These are phyloP conservation scores for Camptogramma bilineatum DNA, from an alignment of 2,888 invertebrate species.

Conservation along the genomic window DNA sequence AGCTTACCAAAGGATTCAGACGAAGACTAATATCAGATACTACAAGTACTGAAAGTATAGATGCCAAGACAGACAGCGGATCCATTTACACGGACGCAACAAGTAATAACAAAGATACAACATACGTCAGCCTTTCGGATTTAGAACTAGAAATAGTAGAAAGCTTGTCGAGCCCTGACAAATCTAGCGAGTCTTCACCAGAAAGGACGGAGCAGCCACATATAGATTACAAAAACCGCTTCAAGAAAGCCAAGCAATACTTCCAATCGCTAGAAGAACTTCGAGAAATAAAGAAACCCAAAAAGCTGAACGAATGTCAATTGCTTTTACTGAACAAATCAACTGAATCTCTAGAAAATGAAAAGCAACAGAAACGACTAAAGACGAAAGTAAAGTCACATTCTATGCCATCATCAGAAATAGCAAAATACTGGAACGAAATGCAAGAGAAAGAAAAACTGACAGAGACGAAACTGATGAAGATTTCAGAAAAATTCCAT, in stretches of 20 bases:
- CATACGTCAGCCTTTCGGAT: constrained; percentile 72
- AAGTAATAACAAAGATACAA: constrained; percentile 60
- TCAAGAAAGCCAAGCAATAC: constrained; percentile 78
- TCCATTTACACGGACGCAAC: constrained; percentile 56
- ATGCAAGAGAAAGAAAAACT: constrained; percentile 61
- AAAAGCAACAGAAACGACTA: constrained; percentile 56
- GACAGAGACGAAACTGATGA: constrained; percentile 64
- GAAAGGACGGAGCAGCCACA: constrained; percentile 58
- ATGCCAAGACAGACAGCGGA: constrained; percentile 52
- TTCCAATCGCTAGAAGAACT: constrained; percentile 81
- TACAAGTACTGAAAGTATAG: constrained; percentile 53
- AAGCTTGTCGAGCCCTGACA: constrained; percentile 52
- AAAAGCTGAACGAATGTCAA: constrained; percentile 76
- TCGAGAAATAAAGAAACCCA: constrained; percentile 61
- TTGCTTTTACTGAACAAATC: constrained; percentile 64
- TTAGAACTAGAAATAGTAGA: constrained; percentile 79
- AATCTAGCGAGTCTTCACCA: constrained; percentile 59
- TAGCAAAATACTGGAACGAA: constrained; percentile 73
- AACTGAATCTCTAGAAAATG: constrained; percentile 70
- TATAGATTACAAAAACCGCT: constrained; percentile 76
- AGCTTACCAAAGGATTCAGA: constrained; percentile 45
- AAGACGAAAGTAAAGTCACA: constrained; percentile 73
- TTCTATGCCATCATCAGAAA: constrained; percentile 78
- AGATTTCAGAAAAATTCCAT: constrained; percentile 82
- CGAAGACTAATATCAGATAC: constrained; percentile 52